Evolutionary conservation across 2,113 vertebrate genomes (phyloP), one percentile per base, ranked within the genome.

Genomic region (Pampusana beccarii): DNA sequence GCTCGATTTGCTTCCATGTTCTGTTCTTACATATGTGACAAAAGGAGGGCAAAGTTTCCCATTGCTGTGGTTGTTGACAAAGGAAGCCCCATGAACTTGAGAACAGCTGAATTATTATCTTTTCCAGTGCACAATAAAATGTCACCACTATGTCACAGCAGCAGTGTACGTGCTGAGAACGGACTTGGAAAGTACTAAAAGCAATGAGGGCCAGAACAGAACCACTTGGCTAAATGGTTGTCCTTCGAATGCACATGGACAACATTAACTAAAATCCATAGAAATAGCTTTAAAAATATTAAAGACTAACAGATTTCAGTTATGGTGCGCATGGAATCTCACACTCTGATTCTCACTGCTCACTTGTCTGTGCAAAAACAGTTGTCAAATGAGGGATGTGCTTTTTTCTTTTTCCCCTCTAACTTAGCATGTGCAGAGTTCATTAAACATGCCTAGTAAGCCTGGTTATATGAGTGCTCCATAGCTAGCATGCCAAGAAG

Each of bases 31-130:
- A 66, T 28, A 73, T 0, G 0, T 84, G 92, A 83, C 60, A 90
- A 92, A 96, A 86, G 67, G 72, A 94, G 60, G 26, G 69, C 60
- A 84, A 31, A 75, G 64, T 86, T 92, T 94, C 72, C 36, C 60
- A 13, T 65, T 80, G 46, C 75, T 84, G 46, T 86, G 14, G 60
- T 51, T 91, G 83, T 86, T 92, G 83, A 88, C 77, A 91, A 74
- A 84, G 80, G 51, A 93, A 93, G 29, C 46, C 57, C 31, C 33
- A 66, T 94, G 67, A 83, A 50, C 60, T 89, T 84, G 51, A 80
- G 80, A 97, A 94, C 82, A 92, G 69, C 67, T 92, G 86, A 93
- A 80, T 80, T 86, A 93, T 77, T 92, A 54, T 90, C 67, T 77
- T 46, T 92, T 74, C 74, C 80, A 64, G 33, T n/a, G 25, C 60